Evolutionary conservation across 2,888 invertebrate genomes (phyloP).

Genomic region (Scaptomyza caliginosa): DNA sequence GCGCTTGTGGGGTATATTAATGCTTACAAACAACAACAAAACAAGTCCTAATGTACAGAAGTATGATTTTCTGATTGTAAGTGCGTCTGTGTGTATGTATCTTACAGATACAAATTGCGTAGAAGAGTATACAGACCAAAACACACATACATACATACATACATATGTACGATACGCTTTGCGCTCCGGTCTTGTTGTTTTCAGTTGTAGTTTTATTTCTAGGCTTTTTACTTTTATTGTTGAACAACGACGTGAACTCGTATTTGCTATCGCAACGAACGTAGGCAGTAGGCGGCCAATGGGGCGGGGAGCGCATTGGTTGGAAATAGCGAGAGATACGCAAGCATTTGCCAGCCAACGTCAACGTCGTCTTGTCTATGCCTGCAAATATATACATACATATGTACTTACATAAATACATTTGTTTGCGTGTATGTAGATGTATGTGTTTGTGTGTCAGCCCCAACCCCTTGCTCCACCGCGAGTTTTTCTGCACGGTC

Average conservation of each 20-base stretch:
- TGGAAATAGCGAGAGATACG: slow-evolving; percentile 27
- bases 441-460: neutral
- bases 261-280: slow-evolving; percentile 45
- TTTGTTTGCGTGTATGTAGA: neutral
- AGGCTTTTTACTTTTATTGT: slow-evolving; percentile 22
- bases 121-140: slow-evolving; percentile 31
- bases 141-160: neutral
- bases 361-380: slow-evolving; percentile 25
- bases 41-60: slow-evolving; percentile 5
- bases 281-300: slow-evolving; percentile 14
- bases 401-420: neutral
- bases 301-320: slow-evolving; percentile 13
- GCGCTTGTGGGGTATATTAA: no score
- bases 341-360: slow-evolving; percentile 18
- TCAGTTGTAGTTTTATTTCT: slow-evolving; percentile 24
- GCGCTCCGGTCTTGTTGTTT: slow-evolving; percentile 35
- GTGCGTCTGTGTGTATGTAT: slow-evolving; percentile 10
- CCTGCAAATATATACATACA: neutral
- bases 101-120: slow-evolving; percentile 50
- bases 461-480: neutral
- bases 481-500: slow-evolving; percentile 21
- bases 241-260: slow-evolving; percentile 49
- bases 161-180: slow-evolving; percentile 3
- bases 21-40: slow-evolving; percentile 22
- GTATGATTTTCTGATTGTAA: neutral